Evolutionary conservation across 2,888 invertebrate species (phyloP).

Genomic region (Cosmia pyralina): DNA sequence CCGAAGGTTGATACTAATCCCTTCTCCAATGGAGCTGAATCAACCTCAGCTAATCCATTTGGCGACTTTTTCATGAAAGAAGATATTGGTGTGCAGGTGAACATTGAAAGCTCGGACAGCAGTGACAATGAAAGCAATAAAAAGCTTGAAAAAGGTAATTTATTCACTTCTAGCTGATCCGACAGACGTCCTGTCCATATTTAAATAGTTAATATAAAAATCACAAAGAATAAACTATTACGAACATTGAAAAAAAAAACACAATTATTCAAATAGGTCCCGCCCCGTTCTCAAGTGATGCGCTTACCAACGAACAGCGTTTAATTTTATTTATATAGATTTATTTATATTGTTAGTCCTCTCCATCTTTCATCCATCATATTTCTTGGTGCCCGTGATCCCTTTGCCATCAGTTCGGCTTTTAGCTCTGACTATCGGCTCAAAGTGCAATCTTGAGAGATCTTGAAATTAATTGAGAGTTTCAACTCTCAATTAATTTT

Average conservation of each 20-base stretch:
- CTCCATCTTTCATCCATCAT: not conserved
- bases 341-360: not conserved
- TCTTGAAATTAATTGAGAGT: no score
- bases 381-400: not conserved
- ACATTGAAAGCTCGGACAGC: conserved; percentile 19
- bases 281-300: not conserved
- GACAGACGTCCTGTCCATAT: not conserved
- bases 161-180: no score
- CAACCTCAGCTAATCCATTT: conserved; percentile 70
- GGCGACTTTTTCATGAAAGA: conserved; percentile 34
- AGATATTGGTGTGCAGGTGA: conserved; percentile 3
- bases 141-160: conserved; percentile 77
- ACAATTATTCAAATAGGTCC: not conserved
- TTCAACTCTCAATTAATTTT: no score
- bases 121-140: conserved; percentile 65
- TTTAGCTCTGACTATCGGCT: not conserved
- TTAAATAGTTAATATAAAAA: not conserved
- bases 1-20: conserved; percentile 75
- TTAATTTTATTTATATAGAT: not conserved
- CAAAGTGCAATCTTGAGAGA: not conserved
- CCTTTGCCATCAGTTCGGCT: not conserved
- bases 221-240: not conserved
- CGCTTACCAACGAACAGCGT: not conserved
- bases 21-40: conserved; percentile 66
- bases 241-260: no score